Base-by-base conservation (phyloP, 2,888 invertebrate genomes). In the Thymelicus acteon region DNA sequence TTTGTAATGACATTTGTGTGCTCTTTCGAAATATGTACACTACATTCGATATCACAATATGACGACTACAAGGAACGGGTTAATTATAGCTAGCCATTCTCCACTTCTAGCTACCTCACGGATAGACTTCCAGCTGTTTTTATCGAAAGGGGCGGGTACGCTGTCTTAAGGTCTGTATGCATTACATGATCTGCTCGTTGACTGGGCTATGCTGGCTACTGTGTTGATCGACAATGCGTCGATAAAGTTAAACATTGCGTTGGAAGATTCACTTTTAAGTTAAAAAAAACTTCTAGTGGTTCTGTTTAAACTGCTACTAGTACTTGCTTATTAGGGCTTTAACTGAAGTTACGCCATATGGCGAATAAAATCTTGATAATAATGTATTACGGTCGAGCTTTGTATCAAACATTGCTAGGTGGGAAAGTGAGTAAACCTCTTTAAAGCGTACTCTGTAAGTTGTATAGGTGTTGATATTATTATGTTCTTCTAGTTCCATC, bases 11-110 rank as follows among this genome's bases (percentile, higher is more conserved):
- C 1, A 8, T 40, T 40, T 40, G 40, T 40, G 40, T 61, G 47
- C 24, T 24, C 19, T 24, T 24, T 47, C 12, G 19, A 47, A 47
- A 47, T 47, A 8, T 61, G 6, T 47, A 62, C 44, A 44, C 10
- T 19, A 64, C 12, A 52, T 39, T 64, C 15, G 39, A 63, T 48
- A 52, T 54, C 39, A 12, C 13, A 52, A 49, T 54, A 61, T 39
- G 19, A 62, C 54, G 61, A 13, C 47, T 10, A 48, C 15, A 67
- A 54, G 67, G 54, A 40, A 68, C 57, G 68, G 68, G 68, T 62
- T 69, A 69, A 69, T 62, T 69, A 69, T 62, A 52, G 57, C 37
- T 47, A 71, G 75, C 77, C 75, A 78, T 79, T 80, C 81, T 79
- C 72, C 78, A 79, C 77, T 68, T 57, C 78, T 75, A 76, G 78